phyloP scores from a whole-genome alignment of 2,797 vertebrate species.

The Bradypodion ventrale region DNA sequence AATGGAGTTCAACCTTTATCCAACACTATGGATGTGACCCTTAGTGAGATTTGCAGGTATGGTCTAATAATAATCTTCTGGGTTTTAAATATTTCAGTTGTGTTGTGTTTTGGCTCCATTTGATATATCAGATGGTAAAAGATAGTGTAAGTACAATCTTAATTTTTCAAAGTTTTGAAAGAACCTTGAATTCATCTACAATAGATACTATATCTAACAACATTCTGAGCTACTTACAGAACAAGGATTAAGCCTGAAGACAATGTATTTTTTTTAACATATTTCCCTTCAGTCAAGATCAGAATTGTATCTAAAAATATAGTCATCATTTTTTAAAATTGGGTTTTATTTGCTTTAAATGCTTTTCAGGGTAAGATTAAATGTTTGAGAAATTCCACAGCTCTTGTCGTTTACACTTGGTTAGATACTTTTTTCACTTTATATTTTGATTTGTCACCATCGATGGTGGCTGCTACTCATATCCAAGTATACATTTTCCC shows the following conservation, averaged over 20 bases:
- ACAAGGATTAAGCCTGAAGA: background rate
- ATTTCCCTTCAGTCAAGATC: background rate
- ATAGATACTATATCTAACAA: background rate
- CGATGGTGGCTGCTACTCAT: too few species aligned
- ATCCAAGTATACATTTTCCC: too few species aligned
- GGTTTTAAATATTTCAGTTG: background rate
- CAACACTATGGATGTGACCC: conserved; percentile 26
- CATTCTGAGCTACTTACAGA: background rate
- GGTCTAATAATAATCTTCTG: conserved; percentile 28
- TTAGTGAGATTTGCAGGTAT: conserved; percentile 60
- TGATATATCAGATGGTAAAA: background rate
- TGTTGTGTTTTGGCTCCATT: background rate
- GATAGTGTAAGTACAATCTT: background rate
- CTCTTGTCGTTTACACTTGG: background rate
- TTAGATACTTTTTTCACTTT: too few species aligned
- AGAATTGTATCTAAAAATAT: background rate
- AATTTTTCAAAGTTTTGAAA: rapidly evolving
- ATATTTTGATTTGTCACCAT: too few species aligned
- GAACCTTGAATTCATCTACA: background rate
- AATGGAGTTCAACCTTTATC: conserved; percentile 51
- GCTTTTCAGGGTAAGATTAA: background rate
- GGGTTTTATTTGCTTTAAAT: background rate
- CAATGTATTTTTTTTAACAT: background rate
- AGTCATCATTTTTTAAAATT: background rate
- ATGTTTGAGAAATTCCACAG: background rate